These are phyloP conservation scores for Anolis apletophallus DNA, from an alignment of 2,797 vertebrate species.

Conservation along the genomic window DNA sequence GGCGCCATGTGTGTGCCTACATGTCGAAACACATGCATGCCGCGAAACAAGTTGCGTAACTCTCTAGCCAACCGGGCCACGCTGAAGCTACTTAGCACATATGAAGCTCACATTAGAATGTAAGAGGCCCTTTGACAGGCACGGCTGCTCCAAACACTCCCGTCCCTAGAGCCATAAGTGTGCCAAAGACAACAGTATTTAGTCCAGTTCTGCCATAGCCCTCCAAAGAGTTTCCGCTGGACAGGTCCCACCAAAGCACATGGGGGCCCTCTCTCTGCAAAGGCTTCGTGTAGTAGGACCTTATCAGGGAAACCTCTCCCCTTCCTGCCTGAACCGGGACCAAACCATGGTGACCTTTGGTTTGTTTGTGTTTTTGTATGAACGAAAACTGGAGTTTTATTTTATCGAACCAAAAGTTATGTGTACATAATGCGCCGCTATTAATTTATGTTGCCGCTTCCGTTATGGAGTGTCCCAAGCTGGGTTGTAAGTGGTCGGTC, in stretches of 20 bases:
- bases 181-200: background rate
- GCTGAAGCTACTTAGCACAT: background rate
- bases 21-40: background rate
- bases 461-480: constrained; percentile 74
- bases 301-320: constrained; percentile 1
- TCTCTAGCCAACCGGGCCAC: background rate
- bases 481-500: constrained; percentile 73
- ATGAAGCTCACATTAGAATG: background rate
- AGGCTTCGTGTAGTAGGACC: background rate
- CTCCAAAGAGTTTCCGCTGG: background rate
- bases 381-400: constrained; percentile 70
- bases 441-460: constrained; percentile 74
- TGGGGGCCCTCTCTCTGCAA: background rate
- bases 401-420: constrained; percentile 69
- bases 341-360: constrained; percentile 56
- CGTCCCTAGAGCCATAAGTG: background rate
- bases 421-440: constrained; percentile 67
- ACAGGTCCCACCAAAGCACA: background rate
- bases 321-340: constrained; percentile 41
- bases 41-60: constrained; percentile 1
- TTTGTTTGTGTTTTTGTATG: constrained; percentile 43
- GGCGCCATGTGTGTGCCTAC: background rate
- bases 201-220: background rate
- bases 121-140: background rate
- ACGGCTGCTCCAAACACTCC: background rate